Evolutionary conservation across 2,113 vertebrate genomes (phyloP).

Genomic region (Apeltes quadracus): DNA sequence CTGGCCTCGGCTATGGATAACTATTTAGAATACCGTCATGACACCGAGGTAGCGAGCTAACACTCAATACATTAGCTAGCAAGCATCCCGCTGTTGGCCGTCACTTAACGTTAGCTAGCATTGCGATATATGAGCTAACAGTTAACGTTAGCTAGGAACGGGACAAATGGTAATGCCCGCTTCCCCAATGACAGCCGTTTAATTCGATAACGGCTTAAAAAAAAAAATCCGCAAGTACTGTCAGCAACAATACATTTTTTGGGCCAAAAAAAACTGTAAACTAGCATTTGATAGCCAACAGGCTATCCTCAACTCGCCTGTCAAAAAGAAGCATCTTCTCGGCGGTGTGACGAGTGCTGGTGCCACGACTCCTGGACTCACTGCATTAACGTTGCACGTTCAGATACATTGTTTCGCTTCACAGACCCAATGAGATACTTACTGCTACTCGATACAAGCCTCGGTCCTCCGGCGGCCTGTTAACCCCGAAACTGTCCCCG

Average conservation of each 20-base stretch:
- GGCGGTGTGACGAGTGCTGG: conserved; percentile 50
- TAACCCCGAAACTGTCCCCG: conserved; percentile 61
- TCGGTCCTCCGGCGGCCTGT: conserved; percentile 58
- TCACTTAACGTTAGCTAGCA: conserved; percentile 67
- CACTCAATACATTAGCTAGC: conserved; percentile 32
- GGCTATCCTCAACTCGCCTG: conserved; percentile 55
- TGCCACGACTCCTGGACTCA: conserved; percentile 39
- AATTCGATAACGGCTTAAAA: rapidly evolving
- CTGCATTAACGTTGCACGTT: not conserved
- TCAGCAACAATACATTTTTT: not conserved
- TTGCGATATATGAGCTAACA: conserved; percentile 47
- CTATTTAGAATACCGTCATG: not conserved
- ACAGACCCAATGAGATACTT: conserved; percentile 43
- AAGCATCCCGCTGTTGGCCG: conserved; percentile 27
- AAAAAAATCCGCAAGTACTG: not conserved
- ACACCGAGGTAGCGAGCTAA: conserved; percentile 12
- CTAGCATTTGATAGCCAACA: conserved; percentile 30
- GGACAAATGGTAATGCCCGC: not conserved
- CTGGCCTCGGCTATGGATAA: not conserved
- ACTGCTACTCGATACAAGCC: conserved; percentile 49
- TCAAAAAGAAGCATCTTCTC: conserved; percentile 64
- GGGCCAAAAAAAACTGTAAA: not conserved
- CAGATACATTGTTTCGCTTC: not conserved
- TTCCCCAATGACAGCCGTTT: rapidly evolving
- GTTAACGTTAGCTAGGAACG: conserved; percentile 34